Evolutionary conservation across 2,113 vertebrate species (phyloP).

Genomic region (Scopus umbretta): DNA sequence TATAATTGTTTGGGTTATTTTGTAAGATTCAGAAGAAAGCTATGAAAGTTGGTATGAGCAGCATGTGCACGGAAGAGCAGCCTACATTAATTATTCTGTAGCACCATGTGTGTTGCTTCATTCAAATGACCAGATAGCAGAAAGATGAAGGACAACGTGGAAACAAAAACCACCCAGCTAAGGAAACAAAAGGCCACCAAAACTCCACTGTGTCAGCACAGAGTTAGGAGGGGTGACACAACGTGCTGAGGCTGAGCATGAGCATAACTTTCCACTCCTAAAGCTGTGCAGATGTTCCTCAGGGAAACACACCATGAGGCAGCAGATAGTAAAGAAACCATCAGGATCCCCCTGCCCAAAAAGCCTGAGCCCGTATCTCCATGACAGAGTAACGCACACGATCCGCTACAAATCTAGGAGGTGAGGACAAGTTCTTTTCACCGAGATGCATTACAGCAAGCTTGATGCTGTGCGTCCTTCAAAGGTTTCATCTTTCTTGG

Average conservation of each 20-base stretch:
- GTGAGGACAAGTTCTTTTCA: neutral
- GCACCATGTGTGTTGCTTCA: neutral
- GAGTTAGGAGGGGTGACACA: neutral
- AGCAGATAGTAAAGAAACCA: neutral
- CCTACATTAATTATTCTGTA: neutral
- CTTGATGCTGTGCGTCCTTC: neutral
- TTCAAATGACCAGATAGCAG: neutral
- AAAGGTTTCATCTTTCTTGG: neutral
- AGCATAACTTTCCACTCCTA: neutral
- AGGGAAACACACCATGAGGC: neutral
- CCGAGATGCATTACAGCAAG: neutral
- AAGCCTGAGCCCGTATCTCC: neutral
- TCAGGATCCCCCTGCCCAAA: neutral
- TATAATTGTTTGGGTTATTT: neutral
- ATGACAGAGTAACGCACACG: rapidly evolving
- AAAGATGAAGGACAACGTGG: neutral
- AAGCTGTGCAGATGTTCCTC: neutral
- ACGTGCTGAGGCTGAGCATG: neutral
- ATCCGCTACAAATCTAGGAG: neutral
- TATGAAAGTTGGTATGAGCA: neutral
- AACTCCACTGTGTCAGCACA: neutral
- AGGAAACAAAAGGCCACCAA: neutral
- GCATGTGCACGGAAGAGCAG: too few relatives aligned
- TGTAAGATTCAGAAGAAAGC: neutral
- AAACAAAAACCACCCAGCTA: neutral